phyloP scores from a whole-genome alignment of 2,797 vertebrate genomes.

The Liparis tanakae region DNA sequence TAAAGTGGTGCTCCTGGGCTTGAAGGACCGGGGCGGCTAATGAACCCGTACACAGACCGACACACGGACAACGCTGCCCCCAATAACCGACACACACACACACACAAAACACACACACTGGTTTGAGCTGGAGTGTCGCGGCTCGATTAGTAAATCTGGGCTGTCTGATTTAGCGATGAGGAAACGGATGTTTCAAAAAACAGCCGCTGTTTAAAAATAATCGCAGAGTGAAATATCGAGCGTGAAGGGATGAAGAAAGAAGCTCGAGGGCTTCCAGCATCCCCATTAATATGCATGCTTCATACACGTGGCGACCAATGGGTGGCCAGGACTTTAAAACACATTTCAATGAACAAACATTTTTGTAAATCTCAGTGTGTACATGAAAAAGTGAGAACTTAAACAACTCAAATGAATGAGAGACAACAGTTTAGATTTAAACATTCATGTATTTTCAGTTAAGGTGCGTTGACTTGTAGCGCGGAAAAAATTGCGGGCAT shows the following conservation, averaged over 20 bases:
- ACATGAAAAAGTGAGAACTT: too few relatives aligned
- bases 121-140: slow-evolving; percentile 41
- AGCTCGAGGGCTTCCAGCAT: slow-evolving; percentile 49
- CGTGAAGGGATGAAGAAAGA: slow-evolving; percentile 37
- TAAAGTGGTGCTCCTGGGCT: slow-evolving; percentile 75
- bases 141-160: slow-evolving; percentile 57
- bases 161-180: slow-evolving; percentile 40
- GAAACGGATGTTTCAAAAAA: slow-evolving; percentile 47
- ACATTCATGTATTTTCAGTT: too few relatives aligned
- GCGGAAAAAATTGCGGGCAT: too few relatives aligned
- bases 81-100: slow-evolving; percentile 38
- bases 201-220: slow-evolving; percentile 60
- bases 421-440: too few relatives aligned
- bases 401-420: too few relatives aligned
- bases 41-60: slow-evolving; percentile 70
- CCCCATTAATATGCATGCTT: slow-evolving; percentile 45
- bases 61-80: slow-evolving; percentile 46
- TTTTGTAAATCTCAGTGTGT: too few relatives aligned
- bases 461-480: too few relatives aligned
- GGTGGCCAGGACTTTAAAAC: too few relatives aligned
- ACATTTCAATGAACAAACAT: too few relatives aligned
- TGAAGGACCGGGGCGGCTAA: slow-evolving; percentile 65
- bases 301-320: too few relatives aligned
- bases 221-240: slow-evolving; percentile 44
- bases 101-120: slow-evolving; percentile 34